A percentile compares a stretch with the other conserved stretches of the same genome.
These are phyloP conservation scores for Melanophora roralis DNA, from an alignment of 2,888 invertebrate genomes.

Conservation along the genomic window DNA sequence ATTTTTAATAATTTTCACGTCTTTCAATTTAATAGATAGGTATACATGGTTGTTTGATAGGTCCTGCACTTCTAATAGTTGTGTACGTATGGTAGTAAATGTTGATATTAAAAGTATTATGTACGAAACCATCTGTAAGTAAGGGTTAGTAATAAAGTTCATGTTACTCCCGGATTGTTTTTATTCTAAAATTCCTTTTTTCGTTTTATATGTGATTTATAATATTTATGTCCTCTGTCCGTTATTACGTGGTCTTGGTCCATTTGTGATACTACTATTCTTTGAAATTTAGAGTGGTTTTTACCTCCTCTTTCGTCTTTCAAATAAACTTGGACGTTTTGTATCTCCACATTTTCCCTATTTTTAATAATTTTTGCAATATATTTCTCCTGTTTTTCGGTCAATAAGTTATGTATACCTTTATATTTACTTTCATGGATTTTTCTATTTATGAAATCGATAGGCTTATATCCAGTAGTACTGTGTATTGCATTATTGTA, in stretches of 20 bases:
- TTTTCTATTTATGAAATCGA: neutral
- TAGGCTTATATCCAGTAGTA: neutral
- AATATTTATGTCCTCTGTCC: conserved; percentile 54
- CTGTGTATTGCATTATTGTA: conserved; percentile 59
- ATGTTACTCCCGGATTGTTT: conserved; percentile 40
- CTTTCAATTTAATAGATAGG: conserved; percentile 46
- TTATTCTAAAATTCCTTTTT: conserved; percentile 55
- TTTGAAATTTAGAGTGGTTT: conserved; percentile 60
- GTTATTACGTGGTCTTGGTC: conserved; percentile 52
- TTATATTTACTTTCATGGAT: neutral
- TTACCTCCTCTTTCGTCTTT: conserved; percentile 52
- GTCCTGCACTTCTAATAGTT: conserved; percentile 56
- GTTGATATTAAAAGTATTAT: conserved; percentile 4
- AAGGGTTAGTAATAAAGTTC: conserved; percentile 1
- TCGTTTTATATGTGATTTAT: conserved; percentile 54
- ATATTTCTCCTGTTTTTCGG: conserved; percentile 48
- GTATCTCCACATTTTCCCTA: conserved; percentile 33
- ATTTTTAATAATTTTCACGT: conserved; percentile 37
- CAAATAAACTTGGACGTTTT: conserved; percentile 38
- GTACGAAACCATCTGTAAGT: conserved; percentile 11
- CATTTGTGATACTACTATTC: conserved; percentile 33
- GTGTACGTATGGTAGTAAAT: conserved; percentile 13
- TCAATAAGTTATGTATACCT: conserved; percentile 41
- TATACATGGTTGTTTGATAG: conserved; percentile 57
- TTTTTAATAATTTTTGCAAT: conserved; percentile 45